phyloP scores from a whole-genome alignment of 2,888 invertebrate species.

The Hipparchia semele region DNA sequence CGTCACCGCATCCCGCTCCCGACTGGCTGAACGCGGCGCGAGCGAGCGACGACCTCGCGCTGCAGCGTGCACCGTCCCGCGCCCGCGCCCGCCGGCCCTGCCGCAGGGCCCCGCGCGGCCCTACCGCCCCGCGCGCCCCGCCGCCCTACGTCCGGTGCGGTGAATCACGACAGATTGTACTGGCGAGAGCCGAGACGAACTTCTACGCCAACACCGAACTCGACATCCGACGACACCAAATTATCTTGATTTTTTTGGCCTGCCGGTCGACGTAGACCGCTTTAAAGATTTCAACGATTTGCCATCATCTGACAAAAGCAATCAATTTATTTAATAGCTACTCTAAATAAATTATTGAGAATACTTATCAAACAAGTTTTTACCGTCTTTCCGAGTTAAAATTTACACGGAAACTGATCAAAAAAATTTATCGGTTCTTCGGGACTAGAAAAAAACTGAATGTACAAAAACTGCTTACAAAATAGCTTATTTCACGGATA shows the following conservation, averaged over 20 bases:
- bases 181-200: slow-evolving; percentile 46
- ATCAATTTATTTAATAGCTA: slow-evolving; percentile 1
- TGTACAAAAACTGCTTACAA: slow-evolving; percentile 10
- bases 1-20: slow-evolving; percentile 84
- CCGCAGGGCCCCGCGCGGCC: slow-evolving; percentile 52
- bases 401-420: not conserved
- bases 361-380: not conserved
- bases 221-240: slow-evolving; percentile 35
- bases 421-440: slow-evolving; percentile 14
- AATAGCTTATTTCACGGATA: slow-evolving; percentile 23
- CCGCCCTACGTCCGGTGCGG: slow-evolving; percentile 71
- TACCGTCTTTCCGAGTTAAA: not conserved
- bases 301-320: slow-evolving; percentile 3
- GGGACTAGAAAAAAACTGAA: not conserved
- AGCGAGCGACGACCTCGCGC: slow-evolving; percentile 81
- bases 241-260: not conserved
- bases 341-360: slow-evolving; percentile 1
- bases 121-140: slow-evolving; percentile 51
- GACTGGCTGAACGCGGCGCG: slow-evolving; percentile 71
- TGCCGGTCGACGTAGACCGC: not conserved
- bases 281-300: not conserved
- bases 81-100: slow-evolving; percentile 51
- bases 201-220: slow-evolving; percentile 44
- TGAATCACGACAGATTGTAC: slow-evolving; percentile 59
- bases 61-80: slow-evolving; percentile 78